Conservation (phyloP, 2,797 vertebrate genomes). For the Rhabdophis nuchalis region DNA sequence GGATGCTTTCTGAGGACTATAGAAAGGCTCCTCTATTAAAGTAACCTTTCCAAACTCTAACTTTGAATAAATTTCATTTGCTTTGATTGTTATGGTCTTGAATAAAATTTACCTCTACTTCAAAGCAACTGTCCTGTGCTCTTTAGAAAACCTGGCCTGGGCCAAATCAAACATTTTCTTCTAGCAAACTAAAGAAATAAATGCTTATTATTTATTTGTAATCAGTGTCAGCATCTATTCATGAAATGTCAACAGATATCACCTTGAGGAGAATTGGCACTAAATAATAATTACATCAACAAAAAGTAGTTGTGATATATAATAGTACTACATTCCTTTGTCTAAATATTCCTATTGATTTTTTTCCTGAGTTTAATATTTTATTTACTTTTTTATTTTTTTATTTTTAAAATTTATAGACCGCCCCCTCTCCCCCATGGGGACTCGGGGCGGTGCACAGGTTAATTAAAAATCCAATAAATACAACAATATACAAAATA, state of each 20-base stretch:
- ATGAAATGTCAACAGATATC: neutral
- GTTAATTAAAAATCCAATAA: too few relatives aligned
- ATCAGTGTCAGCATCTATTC: neutral
- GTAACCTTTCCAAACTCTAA: neutral
- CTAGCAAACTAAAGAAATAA: neutral
- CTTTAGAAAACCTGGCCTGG: neutral
- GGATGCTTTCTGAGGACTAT: neutral
- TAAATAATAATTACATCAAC: neutral
- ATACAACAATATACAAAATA: too few relatives aligned
- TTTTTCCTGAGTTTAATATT: neutral
- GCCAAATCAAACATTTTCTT: neutral
- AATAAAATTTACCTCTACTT: neutral
- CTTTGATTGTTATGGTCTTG: neutral
- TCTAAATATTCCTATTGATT: neutral
- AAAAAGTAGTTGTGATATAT: neutral
- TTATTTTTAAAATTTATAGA: too few relatives aligned
- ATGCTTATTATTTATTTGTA: neutral
- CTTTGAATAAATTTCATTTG: neutral
- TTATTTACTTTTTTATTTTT: constrained; percentile 3
- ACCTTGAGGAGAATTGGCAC: neutral
- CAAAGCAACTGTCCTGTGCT: neutral
- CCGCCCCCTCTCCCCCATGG: too few relatives aligned
- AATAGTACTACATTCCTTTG: neutral
- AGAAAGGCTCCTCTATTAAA: neutral
- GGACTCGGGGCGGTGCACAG: too few relatives aligned